Evolutionary conservation across 2,888 invertebrate genomes (phyloP), one percentile per base, ranked within the genome.

Genomic region (Cotesia congregata): DNA sequence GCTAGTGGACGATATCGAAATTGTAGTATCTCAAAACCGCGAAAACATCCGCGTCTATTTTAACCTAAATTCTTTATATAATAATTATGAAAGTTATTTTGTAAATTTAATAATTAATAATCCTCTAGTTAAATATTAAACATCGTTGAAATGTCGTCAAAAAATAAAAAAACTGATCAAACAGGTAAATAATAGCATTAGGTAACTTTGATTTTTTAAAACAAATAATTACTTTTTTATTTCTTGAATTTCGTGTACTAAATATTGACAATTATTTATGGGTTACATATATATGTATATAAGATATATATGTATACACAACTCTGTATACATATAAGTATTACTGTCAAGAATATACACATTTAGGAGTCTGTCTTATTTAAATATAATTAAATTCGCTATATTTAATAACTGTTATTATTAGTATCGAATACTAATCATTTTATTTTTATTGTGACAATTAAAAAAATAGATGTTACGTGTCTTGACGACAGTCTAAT

Each of bases 401-500:
- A 50, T 50, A 50, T 50, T 41, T 41, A 6, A 41, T 9, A 0
- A 9, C 9, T 50, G 1, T 12, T 4, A 50, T 67, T 50, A 7
- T 15, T 12, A 6, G 7, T 65, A 67, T 50, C 65, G 82, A 50
- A 50, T 50, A 50, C 78, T 83, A 73, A 73, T 68, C 50, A 69
- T 72, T 77, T 82, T 12, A 2, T 7, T 50, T 50, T 50, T 12
- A 9, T 2, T 50, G 12, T 50, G 9, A 50, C 12, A 50, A 50
- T 50, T 50, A 12, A 9, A 50, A 50, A 50, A 50, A 12, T 73
- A 85, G 87, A 89, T 61, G 75, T 88, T 69, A 83, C 83, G 75
- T 89, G 90, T 61, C 86, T 90, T 77, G 96, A 95, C 88, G 94
- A 95, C 86, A 95, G 93, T 88, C 92, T 98, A 78, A 91, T 97